These are phyloP conservation scores for Mobula birostris DNA, from an alignment of 2,113 vertebrate species.

Conservation along the genomic window DNA sequence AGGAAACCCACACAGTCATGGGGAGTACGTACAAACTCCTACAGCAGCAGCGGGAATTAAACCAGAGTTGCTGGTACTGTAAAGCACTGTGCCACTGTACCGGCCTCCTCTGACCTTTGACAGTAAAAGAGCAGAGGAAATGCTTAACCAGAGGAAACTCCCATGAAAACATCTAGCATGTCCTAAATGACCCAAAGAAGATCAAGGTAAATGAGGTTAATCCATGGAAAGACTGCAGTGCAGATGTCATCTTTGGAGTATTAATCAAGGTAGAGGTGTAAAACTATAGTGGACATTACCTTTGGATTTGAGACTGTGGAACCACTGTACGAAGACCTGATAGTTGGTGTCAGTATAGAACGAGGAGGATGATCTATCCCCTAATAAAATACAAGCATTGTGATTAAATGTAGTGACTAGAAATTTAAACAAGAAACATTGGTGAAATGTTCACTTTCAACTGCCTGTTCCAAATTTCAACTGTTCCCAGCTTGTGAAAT, in stretches of 20 bases:
- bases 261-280: background rate
- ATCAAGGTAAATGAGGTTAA: background rate
- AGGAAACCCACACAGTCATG: too few relatives aligned
- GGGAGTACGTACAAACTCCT: too few relatives aligned
- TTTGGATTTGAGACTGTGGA: constrained; percentile 76
- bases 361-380: constrained; percentile 71
- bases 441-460: background rate
- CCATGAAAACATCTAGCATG: background rate
- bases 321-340: constrained; percentile 73
- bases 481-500: background rate
- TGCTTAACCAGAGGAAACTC: background rate
- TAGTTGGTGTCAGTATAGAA: constrained; percentile 77
- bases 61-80: too few relatives aligned
- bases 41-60: too few relatives aligned
- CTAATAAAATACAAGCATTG: constrained; percentile 50
- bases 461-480: background rate
- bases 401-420: background rate
- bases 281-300: constrained; percentile 51
- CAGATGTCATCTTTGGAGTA: too few relatives aligned
- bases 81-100: too few relatives aligned
- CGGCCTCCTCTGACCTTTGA: background rate
- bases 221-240: background rate
- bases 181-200: background rate
- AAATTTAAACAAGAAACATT: background rate
- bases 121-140: background rate